A percentile compares a stretch with the other conserved stretches of the same genome.
Conservation (phyloP, 2,888 invertebrate species). For the Trachelus tabidus region DNA sequence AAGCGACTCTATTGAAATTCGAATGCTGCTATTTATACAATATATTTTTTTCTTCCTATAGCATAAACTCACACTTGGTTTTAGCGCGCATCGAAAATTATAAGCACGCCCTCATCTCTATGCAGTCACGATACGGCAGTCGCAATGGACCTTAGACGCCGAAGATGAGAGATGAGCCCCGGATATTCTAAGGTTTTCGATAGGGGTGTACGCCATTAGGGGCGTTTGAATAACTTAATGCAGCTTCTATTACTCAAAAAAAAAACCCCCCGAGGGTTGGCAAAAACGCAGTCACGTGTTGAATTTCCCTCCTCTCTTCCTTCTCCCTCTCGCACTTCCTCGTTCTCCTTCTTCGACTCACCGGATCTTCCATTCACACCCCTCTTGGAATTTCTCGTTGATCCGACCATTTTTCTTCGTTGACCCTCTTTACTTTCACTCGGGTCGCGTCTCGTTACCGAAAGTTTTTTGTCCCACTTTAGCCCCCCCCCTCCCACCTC, state of each 20-base stretch:
- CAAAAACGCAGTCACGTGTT: slow-evolving; percentile 1
- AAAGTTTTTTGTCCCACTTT: background rate
- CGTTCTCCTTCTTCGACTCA: background rate
- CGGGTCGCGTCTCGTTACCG: background rate
- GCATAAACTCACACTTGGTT: background rate
- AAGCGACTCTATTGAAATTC: background rate
- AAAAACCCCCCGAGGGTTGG: background rate
- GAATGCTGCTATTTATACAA: background rate
- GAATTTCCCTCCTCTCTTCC: background rate
- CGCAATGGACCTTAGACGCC: background rate
- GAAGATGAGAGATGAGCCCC: background rate
- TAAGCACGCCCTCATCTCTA: background rate
- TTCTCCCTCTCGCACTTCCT: background rate
- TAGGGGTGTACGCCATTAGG: background rate
- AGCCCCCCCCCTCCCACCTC: background rate
- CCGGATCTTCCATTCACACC: background rate
- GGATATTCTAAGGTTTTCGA: background rate
- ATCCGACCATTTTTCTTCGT: background rate
- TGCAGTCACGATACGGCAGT: background rate
- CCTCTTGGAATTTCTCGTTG: background rate
- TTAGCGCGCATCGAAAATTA: background rate
- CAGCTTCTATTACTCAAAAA: background rate
- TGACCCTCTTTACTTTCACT: background rate
- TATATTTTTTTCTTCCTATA: background rate
- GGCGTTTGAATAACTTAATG: background rate